Base-by-base conservation (phyloP, 2,888 invertebrate genomes). In the Spicauda simplicius region DNA sequence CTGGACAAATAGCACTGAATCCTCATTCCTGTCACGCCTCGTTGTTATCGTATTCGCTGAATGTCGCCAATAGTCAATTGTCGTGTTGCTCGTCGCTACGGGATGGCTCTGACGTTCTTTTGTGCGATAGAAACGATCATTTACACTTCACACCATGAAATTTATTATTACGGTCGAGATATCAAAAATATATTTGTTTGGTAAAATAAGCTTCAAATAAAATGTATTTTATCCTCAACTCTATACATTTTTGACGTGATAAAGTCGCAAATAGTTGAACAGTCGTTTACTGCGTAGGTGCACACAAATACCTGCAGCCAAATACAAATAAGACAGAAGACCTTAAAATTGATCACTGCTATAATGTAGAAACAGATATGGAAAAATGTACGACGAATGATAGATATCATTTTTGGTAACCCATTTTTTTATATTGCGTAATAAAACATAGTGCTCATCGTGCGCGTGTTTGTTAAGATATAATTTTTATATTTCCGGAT, bases 71-170 rank as follows among this genome's bases (percentile, higher is more conserved):
- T 16, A 48, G 48, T 48, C 16, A 16, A 48, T 48, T 48, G 48
- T 55, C 30, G 54, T 16, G 30, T 55, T 55, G 10, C 55, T 33
- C 30, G 30, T 55, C 55, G 16, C 55, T n/a, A n/a, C 2, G 25
- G 20, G 54, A 55, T 16, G 30, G 7, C 55, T 8, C n/a, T 25
- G n/a, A 7, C n/a, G 30, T 1, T n/a, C 55, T 16, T 30, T 55
- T 55, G 30, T 55, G 12, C 55, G 55, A 30, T 54, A 25, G 25
- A 14, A 54, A 30, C 54, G 20, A 30, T 30, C 54, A 8, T 54
- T 54, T 25, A 54, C 54, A 55, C 25, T 55, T 55, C 30, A 30
- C n/a, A 55, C 6, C 41, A 14, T 41, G 41, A 41, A 12, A 30
- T 30, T 30, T 12, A 55, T n/a, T 55, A 14, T 45, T 45, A n/a